Evolutionary conservation across 2,888 invertebrate species (phyloP).

Genomic region (Ptychoptera albimana): DNA sequence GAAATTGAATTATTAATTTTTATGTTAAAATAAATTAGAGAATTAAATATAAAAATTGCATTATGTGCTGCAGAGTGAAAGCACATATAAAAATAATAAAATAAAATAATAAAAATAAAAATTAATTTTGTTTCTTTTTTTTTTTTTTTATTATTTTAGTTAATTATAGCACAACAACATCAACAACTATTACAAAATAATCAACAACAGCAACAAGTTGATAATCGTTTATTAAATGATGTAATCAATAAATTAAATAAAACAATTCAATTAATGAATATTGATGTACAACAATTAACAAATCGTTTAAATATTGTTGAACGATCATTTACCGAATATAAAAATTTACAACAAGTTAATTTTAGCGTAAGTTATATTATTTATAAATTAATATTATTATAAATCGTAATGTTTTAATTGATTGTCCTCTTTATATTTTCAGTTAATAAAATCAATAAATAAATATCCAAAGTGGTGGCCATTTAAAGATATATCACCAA

Average conservation of each 20-base stretch:
- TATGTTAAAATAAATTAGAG: no score
- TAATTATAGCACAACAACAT: no score
- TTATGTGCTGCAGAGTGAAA: no score
- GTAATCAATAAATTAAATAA: slow-evolving; percentile 16
- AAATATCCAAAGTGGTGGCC: slow-evolving; percentile 40
- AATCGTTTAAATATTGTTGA: slow-evolving; percentile 23
- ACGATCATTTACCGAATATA: slow-evolving; percentile 6
- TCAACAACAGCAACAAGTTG: slow-evolving; percentile 6
- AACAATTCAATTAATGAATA: slow-evolving; percentile 24
- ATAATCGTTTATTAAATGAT: slow-evolving; percentile 1
- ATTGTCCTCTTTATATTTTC: slow-evolving; percentile 3
- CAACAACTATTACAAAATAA: no score
- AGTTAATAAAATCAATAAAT: slow-evolving; percentile 5
- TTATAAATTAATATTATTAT: background rate
- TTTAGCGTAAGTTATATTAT: background rate
- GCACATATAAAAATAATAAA: background rate
- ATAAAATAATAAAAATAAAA: no score
- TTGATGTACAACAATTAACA: slow-evolving; percentile 21
- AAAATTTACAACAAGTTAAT: background rate
- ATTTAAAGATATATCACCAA: slow-evolving; percentile 38
- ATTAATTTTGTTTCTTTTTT: background rate
- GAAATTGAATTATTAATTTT: no score
- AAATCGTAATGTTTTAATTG: background rate
- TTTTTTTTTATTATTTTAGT: slow-evolving; percentile 1
- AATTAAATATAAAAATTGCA: no score